Evolutionary conservation across 2,113 vertebrate species (phyloP).

Genomic region (Pedetes capensis): DNA sequence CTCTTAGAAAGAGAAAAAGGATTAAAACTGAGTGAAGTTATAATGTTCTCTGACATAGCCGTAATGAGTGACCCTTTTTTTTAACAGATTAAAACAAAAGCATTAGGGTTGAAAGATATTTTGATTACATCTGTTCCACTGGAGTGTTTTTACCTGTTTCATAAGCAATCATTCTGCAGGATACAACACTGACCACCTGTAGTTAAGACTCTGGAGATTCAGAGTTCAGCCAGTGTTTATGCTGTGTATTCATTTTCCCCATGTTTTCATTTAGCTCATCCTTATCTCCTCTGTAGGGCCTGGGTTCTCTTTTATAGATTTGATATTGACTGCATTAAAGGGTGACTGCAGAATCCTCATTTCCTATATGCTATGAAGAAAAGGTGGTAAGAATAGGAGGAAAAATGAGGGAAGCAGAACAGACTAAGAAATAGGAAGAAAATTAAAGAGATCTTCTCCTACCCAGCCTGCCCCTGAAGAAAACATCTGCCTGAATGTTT

Average conservation of each 20-base stretch:
- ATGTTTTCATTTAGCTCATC: neutral
- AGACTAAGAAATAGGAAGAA: slow-evolving; percentile 58
- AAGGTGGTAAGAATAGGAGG: neutral
- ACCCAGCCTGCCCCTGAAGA: slow-evolving; percentile 79
- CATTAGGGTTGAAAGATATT: neutral
- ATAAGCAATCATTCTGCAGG: neutral
- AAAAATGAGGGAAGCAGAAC: slow-evolving; percentile 43
- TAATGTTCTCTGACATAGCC: slow-evolving; percentile 31
- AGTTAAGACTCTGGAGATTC: neutral
- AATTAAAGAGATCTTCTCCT: slow-evolving; percentile 76
- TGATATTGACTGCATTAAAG: neutral
- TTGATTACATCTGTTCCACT: slow-evolving; percentile 20
- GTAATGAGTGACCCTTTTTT: neutral
- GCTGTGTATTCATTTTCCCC: neutral
- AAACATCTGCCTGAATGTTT: slow-evolving; percentile 82
- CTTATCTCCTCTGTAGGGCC: neutral
- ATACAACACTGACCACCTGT: neutral
- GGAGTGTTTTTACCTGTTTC: slow-evolving; percentile 19
- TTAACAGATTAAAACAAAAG: slow-evolving; percentile 6
- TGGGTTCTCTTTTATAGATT: neutral
- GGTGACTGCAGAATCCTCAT: neutral
- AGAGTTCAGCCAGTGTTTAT: neutral
- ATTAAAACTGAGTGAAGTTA: neutral
- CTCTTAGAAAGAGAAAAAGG: slow-evolving; percentile 12
- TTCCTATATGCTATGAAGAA: neutral